Base-by-base conservation (phyloP, 1,140 invertebrate species). In the Ooceraea biroi region DNA sequence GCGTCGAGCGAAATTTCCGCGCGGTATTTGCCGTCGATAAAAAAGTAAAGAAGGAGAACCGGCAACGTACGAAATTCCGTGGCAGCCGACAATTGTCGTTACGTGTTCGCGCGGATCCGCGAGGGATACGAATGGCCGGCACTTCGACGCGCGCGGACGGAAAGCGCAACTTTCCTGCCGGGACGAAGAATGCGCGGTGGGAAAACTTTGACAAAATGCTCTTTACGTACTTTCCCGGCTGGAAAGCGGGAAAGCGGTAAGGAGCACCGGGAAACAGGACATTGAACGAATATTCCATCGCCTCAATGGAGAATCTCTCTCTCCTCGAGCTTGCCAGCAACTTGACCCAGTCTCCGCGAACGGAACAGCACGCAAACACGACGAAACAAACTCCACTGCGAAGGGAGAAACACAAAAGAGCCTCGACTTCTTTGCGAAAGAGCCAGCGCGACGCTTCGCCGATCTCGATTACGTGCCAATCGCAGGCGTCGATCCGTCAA, bases 191-290 rank as follows among this genome's bases (percentile, higher is more conserved):
- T 71, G 76, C 52, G 57, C 52, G 57, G 36, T 80, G 65, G 36
- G 65, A 30, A 80, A 80, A 80, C 76, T 80, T 71, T 80, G 76
- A 71, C 76, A 80, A 80, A 80, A 80, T 57, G 76, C 76, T 71
- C 76, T 46, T 80, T 57, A 57, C 63, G 30, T 78, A 78, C 61
- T 78, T 78, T 78, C 76, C 8, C 76, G 48, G 50, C 19, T 50
- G n/a, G n/a, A n/a, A n/a, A n/a, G 50, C 50, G 48, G 36, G 14
- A n/a, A 30, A 44, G 65, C n/a, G 12, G 0, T 8, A 8, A 57
- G 69, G 50, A 80, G 65, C n/a, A n/a, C 68, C 55, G 19, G 76
- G 14, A 69, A 80, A 80, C 36, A 19, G 76, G 65, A 71, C 65
- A 71, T 80, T 80, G 76, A 80, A 80, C 36, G 76, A 80, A 80